Base-by-base conservation (phyloP, 2,888 invertebrate genomes). In the Cosmia pyralina region DNA sequence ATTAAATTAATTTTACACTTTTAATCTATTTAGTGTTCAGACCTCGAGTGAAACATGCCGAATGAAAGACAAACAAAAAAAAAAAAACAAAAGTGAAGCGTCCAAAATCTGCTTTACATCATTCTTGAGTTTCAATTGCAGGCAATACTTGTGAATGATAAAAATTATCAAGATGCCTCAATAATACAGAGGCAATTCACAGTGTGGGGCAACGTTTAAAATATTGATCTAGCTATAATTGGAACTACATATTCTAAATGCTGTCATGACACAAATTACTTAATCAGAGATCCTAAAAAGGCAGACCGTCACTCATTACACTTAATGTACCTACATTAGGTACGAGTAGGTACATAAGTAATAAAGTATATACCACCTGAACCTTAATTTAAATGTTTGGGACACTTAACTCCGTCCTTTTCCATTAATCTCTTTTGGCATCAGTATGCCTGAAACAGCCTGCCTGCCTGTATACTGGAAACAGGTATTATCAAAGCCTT, bases 211-310 rank as follows among this genome's bases (percentile, higher is more conserved):
- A 62, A 52, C 19, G 52, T 19, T 46, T 11, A 22, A 72, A 57
- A 69, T 58, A 57, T 34, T 28, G 6, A 57, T 58, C 7, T 46
- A 38, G 7, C 64, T 71, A 41, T 81, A 66, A 58, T 65, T 66
- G 59, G 53, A 67, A 38, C 17, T 50, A 55, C 66, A 72, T 77
- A 73, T 63, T 72, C 75, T 65, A 77, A 81, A 74, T 67, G 67
- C 62, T 63, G 71, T 67, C 66, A 62, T 79, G 71, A 79, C 72
- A 83, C 62, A 75, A 72, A 81, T 72, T 68, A 68, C 60, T 78
- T 38, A 77, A 75, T 69, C 74, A 67, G 72, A n/a, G 6, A 69
- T 69, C 52, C 62, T 69, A 59, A 69, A 67, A 69, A 46, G 70
- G 72, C 7, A 67, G 38, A 46, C 11, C 11, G 15, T 67, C 48